Evolutionary conservation across 2,888 invertebrate genomes (phyloP), one percentile per base, ranked within the genome.

Genomic region (Hedya salicella): DNA sequence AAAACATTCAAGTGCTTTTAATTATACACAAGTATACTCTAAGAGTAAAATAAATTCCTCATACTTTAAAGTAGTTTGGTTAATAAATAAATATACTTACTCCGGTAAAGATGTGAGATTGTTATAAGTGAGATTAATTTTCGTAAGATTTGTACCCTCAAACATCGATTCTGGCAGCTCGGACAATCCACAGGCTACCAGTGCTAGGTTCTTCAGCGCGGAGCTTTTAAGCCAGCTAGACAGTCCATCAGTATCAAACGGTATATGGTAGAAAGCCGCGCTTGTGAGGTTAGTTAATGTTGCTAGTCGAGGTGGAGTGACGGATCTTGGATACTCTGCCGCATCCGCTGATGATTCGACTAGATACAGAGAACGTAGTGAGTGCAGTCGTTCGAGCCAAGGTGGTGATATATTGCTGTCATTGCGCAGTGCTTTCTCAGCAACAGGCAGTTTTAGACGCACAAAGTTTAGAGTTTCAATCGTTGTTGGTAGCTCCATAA

Each of bases 331-430:
- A n/a, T 17, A 2, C 2, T 25, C 6, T 19, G 17, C 42, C 13
- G 25, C 62, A 30, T 30, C n/a, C 2, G n/a, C 13, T 9, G 16
- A n/a, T 8, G 44, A 49, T 6, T 57, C 63, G 2, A 32, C 21
- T 25, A 64, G n/a, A 50, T 21, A 13, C 6, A 64, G 9, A 25
- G n/a, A 25, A 6, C 42, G 42, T 36, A 64, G 17, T 8, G 44
- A 50, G 8, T 9, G 9, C 25, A 59, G 42, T 5, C 57, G 32
- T 21, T 44, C 50, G 16, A 64, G 46, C 71, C 68, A 68, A 71
- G 66, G 63, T 67, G 56, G 69, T 68, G 63, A 67, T 59, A 67
- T 42, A 69, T 36, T 49, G 68, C 59, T 68, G 63, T 68, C 46
- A 69, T 25, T 53, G 62, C 56, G 57, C 67, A 56, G 53, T 57